Evolutionary conservation across 2,797 vertebrate species (phyloP).

Genomic region (Anas capensis): DNA sequence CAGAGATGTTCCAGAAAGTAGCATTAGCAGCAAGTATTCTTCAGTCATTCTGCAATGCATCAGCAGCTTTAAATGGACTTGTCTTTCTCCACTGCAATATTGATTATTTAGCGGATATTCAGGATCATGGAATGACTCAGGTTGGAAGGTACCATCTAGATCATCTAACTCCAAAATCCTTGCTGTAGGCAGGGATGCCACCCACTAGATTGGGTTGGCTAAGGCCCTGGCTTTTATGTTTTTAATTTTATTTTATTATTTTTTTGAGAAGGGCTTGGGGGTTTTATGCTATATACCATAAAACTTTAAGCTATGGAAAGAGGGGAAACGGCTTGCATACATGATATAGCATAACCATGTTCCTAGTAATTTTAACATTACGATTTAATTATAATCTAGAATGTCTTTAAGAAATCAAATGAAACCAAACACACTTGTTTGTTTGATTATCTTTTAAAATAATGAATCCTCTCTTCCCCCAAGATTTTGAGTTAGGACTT

Average conservation of each 20-base stretch:
- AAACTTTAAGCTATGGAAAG: background rate
- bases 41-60: background rate
- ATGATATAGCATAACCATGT: background rate
- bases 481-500: background rate
- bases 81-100: background rate
- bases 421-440: background rate
- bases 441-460: background rate
- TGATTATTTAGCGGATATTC: background rate
- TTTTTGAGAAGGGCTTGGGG: too few species aligned
- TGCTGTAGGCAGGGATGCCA: too few species aligned
- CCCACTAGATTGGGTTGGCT: too few species aligned
- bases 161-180: too few species aligned
- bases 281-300: background rate
- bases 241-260: too few species aligned
- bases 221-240: too few species aligned
- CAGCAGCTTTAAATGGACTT: background rate
- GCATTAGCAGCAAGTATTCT: background rate
- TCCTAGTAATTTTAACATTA: background rate
- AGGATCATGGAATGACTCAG: too few species aligned
- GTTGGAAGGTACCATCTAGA: too few species aligned
- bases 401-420: too few species aligned
- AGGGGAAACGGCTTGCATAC: background rate
- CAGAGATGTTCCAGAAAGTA: background rate
- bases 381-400: background rate
- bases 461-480: background rate